phyloP scores from a whole-genome alignment of 2,797 vertebrate species.

The Myotis findleyi region DNA sequence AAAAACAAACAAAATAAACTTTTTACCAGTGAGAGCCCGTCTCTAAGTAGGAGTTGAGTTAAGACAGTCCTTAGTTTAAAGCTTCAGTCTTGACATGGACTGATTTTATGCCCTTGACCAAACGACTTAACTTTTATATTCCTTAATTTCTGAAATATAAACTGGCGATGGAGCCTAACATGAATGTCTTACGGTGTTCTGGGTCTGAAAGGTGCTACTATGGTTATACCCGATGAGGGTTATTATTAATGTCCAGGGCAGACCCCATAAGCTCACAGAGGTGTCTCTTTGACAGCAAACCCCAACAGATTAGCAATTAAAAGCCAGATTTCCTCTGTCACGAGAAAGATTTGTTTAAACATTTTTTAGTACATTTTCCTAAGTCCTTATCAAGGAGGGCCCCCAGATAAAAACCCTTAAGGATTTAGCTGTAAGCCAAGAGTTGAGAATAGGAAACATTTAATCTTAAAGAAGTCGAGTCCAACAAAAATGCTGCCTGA shows the following conservation, averaged over 20 bases:
- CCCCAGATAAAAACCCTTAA: background rate
- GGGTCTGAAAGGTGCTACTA: background rate
- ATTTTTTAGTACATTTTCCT: constrained; percentile 24
- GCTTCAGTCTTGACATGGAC: background rate
- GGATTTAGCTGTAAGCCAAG: constrained; percentile 38
- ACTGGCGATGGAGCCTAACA: background rate
- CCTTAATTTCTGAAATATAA: constrained; percentile 33
- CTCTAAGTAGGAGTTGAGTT: background rate
- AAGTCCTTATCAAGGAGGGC: constrained; percentile 47
- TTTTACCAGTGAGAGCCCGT: background rate
- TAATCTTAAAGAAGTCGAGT: background rate
- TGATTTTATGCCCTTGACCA: background rate
- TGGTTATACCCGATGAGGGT: fast-evolving
- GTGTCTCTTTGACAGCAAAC: background rate
- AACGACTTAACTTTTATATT: background rate
- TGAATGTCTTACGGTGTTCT: background rate
- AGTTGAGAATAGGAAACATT: constrained; percentile 56
- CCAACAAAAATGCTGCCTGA: constrained; percentile 29
- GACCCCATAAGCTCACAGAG: background rate
- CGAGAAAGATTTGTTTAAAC: background rate
- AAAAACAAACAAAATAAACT: background rate
- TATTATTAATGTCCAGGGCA: background rate
- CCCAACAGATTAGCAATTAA: background rate
- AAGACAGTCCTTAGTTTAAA: background rate
- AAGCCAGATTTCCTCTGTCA: constrained; percentile 29